These are phyloP conservation scores for Lithobates sylvaticus DNA, from an alignment of 2,797 vertebrate species.

Conservation along the genomic window DNA sequence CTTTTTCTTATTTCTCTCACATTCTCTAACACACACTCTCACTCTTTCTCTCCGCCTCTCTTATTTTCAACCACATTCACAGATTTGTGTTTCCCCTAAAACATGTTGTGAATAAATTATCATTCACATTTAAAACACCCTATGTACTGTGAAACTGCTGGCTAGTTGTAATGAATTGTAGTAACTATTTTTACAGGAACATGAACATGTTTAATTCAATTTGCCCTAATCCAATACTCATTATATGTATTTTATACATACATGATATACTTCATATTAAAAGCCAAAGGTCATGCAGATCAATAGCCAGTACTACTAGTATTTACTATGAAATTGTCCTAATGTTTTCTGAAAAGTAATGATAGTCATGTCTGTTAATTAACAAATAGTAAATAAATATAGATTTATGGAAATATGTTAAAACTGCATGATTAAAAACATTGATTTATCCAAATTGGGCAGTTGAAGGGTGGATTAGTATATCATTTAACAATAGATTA, in stretches of 20 bases:
- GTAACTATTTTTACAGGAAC: not conserved
- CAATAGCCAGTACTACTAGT: not conserved
- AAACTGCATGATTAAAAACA: not conserved
- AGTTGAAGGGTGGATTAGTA: not conserved
- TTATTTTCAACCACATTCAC: too few relatives aligned
- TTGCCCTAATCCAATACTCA: not conserved
- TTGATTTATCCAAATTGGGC: not conserved
- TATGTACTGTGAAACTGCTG: not conserved
- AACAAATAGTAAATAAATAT: not conserved
- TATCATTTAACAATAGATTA: not conserved
- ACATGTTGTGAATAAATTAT: slow-evolving; percentile 14
- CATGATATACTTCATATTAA: slow-evolving; percentile 3
- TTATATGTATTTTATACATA: not conserved
- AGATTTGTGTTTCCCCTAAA: too few relatives aligned
- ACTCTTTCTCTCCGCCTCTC: too few relatives aligned
- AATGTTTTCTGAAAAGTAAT: not conserved
- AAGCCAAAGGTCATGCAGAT: slow-evolving; percentile 3
- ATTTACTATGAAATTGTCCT: not conserved
- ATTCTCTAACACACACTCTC: too few relatives aligned
- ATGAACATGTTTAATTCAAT: not conserved
- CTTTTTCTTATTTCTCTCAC: too few relatives aligned
- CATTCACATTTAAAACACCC: not conserved
- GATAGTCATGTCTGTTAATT: not conserved
- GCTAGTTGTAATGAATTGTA: not conserved
- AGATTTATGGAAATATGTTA: not conserved